phyloP scores from a whole-genome alignment of 2,888 invertebrate genomes.

The Nymphalis polychloros region DNA sequence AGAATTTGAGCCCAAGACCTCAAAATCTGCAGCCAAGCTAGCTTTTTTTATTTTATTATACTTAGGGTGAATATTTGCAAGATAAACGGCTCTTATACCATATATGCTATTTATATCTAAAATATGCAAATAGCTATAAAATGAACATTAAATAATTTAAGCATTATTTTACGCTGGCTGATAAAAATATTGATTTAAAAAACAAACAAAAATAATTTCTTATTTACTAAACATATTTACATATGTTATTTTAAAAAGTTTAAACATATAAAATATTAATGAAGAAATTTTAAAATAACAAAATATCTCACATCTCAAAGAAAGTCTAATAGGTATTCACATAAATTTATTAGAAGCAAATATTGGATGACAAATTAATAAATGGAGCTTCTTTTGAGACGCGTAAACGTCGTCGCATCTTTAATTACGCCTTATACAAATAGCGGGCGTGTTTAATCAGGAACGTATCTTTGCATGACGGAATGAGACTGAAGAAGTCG shows the following conservation, averaged over 20 bases:
- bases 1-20: too few species aligned
- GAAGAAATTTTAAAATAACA: slow-evolving; percentile 25
- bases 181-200: too few species aligned
- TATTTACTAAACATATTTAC: too few species aligned
- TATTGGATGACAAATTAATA: slow-evolving; percentile 76
- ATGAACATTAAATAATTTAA: too few species aligned
- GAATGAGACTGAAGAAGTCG: slow-evolving; percentile 76
- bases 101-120: too few species aligned
- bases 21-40: too few species aligned
- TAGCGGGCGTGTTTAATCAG: slow-evolving; percentile 67
- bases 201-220: too few species aligned
- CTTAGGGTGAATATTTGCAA: too few species aligned
- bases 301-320: slow-evolving; percentile 39
- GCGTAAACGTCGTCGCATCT: slow-evolving; percentile 63
- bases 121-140: too few species aligned
- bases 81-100: too few species aligned
- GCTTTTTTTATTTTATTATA: too few species aligned
- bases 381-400: slow-evolving; percentile 76
- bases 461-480: slow-evolving; percentile 71
- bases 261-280: slow-evolving; percentile 41
- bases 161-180: too few species aligned
- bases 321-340: slow-evolving; percentile 51
- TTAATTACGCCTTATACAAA: slow-evolving; percentile 75
- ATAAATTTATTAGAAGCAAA: slow-evolving; percentile 74
- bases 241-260: slow-evolving; percentile 42